A percentile compares a stretch with the other conserved stretches of the same genome.
Evolutionary conservation across 2,113 vertebrate genomes (phyloP).

Genomic region (Leptocoma aspasia): DNA sequence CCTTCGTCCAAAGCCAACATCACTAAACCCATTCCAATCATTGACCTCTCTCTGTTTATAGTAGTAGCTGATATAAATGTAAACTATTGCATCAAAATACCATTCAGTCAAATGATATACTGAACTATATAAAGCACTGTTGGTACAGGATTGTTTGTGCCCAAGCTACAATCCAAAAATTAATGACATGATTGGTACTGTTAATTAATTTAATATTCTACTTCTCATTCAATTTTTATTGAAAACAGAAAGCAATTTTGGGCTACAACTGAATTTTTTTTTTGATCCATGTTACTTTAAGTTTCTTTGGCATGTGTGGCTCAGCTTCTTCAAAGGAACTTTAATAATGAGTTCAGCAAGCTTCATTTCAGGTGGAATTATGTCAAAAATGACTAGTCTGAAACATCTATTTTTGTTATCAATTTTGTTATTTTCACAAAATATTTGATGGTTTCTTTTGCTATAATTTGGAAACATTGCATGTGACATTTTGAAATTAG

Average conservation of each 20-base stretch:
- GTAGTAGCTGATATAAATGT: neutral
- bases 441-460: neutral
- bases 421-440: neutral
- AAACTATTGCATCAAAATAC: neutral
- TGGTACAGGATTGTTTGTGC: neutral
- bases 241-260: neutral
- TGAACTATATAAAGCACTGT: neutral
- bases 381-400: neutral
- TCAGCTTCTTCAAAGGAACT: neutral
- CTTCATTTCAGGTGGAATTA: neutral
- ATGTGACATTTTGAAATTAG: neutral
- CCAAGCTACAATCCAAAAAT: neutral
- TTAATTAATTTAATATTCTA: neutral
- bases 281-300: neutral
- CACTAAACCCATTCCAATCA: neutral
- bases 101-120: neutral
- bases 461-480: neutral
- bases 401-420: neutral
- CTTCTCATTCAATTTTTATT: neutral
- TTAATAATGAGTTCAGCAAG: neutral
- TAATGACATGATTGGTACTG: neutral
- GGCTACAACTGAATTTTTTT: neutral
- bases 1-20: neutral
- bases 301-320: neutral
- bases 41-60: neutral